Conservation (phyloP, 1,140 invertebrate species). For the Drosophila funebris region DNA sequence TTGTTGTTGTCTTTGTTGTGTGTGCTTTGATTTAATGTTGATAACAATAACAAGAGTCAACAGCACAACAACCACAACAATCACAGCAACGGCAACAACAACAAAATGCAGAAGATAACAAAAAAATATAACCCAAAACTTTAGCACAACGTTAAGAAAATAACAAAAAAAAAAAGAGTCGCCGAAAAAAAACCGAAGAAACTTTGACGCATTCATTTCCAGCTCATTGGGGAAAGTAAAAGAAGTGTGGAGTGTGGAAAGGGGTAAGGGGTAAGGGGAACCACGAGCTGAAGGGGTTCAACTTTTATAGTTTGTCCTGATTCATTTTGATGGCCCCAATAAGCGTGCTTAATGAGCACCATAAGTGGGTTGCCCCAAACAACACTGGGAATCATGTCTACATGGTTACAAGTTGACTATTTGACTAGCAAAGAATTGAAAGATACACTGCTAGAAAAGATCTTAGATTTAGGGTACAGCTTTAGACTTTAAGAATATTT, state of each 20-base stretch:
- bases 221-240: conserved; percentile 37
- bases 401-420: neutral
- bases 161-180: conserved; percentile 22
- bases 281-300: neutral
- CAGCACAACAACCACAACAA: conserved; percentile 5
- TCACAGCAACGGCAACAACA: too few relatives aligned
- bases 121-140: conserved; percentile 70
- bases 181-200: too few relatives aligned
- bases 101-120: conserved; percentile 36
- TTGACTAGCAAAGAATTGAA: neutral
- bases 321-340: conserved; percentile 81
- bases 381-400: neutral
- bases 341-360: conserved; percentile 75
- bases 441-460: conserved; percentile 1
- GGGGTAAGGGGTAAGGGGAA: neutral
- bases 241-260: neutral
- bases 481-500: too few relatives aligned
- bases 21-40: conserved; percentile 82
- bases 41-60: conserved; percentile 74
- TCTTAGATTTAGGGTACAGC: too few relatives aligned
- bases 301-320: conserved; percentile 81
- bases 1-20: conserved; percentile 79
- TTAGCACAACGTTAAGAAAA: conserved; percentile 46
- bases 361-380: conserved; percentile 68
- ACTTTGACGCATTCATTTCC: conserved; percentile 62